Evolutionary conservation across 2,113 vertebrate species (phyloP).

Genomic region (Panurus biarmicus): DNA sequence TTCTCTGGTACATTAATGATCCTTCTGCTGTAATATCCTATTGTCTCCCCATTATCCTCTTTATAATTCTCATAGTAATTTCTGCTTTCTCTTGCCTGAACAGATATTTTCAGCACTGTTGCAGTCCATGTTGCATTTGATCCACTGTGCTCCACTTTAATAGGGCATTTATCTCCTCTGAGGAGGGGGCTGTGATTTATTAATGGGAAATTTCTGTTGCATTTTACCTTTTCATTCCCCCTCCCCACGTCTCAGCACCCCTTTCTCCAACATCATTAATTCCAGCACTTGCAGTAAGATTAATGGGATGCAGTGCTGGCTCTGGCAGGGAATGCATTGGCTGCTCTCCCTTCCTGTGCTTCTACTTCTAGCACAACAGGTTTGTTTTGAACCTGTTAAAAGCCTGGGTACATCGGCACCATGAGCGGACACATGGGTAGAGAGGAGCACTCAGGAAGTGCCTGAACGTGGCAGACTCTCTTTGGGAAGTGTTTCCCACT

Average conservation of each 20-base stretch:
- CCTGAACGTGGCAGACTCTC: background rate
- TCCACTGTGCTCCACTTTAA: background rate
- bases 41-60: background rate
- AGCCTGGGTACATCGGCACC: rapidly evolving
- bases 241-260: background rate
- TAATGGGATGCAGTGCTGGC: background rate
- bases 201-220: background rate
- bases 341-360: background rate
- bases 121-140: background rate
- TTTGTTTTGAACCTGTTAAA: background rate
- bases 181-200: background rate
- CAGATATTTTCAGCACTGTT: background rate
- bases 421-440: rapidly evolving
- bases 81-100: background rate
- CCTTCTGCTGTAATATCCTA: background rate
- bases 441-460: background rate
- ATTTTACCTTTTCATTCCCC: background rate
- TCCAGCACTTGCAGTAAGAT: background rate
- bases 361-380: background rate
- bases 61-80: background rate
- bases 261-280: background rate
- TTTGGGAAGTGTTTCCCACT: background rate
- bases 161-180: background rate
- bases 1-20: background rate
- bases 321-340: background rate